Percentiles rank a stretch among this genome's conserved stretches.
These are phyloP conservation scores for Orchesellides sinensis DNA, from an alignment of 2,888 invertebrate species.

Conservation along the genomic window DNA sequence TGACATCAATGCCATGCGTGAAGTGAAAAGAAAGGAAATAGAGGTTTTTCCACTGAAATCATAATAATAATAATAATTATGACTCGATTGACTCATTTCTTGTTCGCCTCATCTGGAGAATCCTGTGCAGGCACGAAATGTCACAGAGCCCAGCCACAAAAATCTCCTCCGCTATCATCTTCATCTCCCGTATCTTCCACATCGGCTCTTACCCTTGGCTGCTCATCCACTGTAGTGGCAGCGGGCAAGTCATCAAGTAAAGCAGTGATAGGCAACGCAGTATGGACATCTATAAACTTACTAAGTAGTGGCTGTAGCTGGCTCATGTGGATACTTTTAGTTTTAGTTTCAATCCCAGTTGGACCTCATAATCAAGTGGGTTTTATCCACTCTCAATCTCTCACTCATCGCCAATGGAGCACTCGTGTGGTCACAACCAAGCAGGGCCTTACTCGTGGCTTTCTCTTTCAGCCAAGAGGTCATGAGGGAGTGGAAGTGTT, in stretches of 20 bases:
- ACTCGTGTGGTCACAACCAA: conserved; percentile 68
- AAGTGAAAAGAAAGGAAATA: conserved; percentile 27
- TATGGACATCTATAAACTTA: conserved; percentile 22
- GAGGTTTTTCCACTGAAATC: conserved; percentile 33
- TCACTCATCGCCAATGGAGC: conserved; percentile 44
- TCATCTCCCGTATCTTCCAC: conserved; percentile 22
- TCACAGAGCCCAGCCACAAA: conserved; percentile 45
- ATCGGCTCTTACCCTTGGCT: background rate
- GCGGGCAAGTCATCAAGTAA: conserved; percentile 21
- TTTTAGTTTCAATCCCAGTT: conserved; percentile 45
- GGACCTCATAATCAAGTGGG: conserved; percentile 51
- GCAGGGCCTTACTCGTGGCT: conserved; percentile 69
- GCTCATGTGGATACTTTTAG: conserved; percentile 50
- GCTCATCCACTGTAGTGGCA: background rate
- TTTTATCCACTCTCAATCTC: conserved; percentile 41
- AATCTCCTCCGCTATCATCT: conserved; percentile 32
- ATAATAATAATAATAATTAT: conserved; percentile 49
- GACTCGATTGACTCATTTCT: conserved; percentile 50
- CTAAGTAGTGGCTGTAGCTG: conserved; percentile 38
- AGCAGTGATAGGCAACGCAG: background rate
- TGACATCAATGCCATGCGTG: conserved; percentile 38
- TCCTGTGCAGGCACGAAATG: conserved; percentile 19
- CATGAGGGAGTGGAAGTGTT: conserved; percentile 74
- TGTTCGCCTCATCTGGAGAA: conserved; percentile 16
- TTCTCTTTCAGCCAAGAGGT: conserved; percentile 68